Conservation (phyloP, 2,888 invertebrate species). For the Synanthedon myopaeformis region DNA sequence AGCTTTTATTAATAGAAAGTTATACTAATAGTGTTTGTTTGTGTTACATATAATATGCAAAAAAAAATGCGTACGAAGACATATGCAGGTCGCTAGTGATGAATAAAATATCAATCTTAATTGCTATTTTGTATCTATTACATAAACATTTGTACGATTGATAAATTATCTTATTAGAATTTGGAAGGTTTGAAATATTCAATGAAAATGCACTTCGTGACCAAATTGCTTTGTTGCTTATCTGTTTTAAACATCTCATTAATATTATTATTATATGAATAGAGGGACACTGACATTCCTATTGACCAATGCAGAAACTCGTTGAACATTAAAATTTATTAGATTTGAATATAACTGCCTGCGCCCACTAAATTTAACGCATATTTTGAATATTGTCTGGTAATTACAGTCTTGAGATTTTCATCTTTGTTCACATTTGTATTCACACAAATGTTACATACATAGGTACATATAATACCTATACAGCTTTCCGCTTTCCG, state of each 20-base stretch:
- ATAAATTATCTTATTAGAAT: too few species aligned
- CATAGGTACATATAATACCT: too few species aligned
- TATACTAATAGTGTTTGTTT: too few species aligned
- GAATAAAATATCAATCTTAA: too few species aligned
- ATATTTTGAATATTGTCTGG: constrained; percentile 13
- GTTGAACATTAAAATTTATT: constrained; percentile 3
- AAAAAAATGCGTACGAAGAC: too few species aligned
- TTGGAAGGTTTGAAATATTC: not conserved
- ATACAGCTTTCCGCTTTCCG: too few species aligned
- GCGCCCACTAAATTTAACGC: constrained; percentile 13
- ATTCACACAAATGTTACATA: constrained; percentile 24
- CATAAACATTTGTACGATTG: too few species aligned
- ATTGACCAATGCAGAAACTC: constrained; percentile 11
- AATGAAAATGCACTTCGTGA: not conserved
- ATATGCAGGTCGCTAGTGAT: too few species aligned
- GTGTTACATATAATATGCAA: too few species aligned
- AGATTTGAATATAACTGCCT: constrained; percentile 5
- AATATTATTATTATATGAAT: constrained; percentile 4
- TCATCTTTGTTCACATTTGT: not conserved
- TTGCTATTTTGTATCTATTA: too few species aligned
- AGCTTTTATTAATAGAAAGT: too few species aligned
- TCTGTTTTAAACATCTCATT: not conserved
- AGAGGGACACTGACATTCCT: constrained; percentile 6
- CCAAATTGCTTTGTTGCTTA: not conserved
- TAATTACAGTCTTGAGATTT: too few species aligned